Evolutionary conservation across 2,113 vertebrate species (phyloP), one percentile per base, ranked within the genome.

Genomic region (Lamprotornis superbus): DNA sequence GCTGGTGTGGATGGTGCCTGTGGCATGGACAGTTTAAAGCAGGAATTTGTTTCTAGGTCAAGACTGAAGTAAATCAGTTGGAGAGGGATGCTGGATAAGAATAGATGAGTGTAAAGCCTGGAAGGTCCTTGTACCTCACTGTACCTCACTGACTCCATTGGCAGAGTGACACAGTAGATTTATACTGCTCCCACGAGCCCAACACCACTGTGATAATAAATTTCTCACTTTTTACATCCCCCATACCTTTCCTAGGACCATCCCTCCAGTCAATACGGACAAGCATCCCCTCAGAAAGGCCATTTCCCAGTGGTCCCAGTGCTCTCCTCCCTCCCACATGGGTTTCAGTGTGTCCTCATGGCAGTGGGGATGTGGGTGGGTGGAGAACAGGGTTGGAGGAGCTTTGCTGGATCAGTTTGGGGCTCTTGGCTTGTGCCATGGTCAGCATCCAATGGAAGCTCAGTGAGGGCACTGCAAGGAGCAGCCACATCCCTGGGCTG

Each of bases 351-450:
- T 35, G 49, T 19, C 20, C 14, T 35, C 0, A 0, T 40, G 8
- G 53, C 31, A n/a, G 2, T 30, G 28, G 30, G 17, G 47, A 10
- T n/a, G 27, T 1, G 0, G 37, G 7, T 1, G 0, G 10, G 7
- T 55, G 42, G 33, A 85, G 21, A 79, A 39, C 3, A 35, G 28
- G 5, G 12, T 1, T 83, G 50, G 16, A 44, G 42, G 65, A 75
- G 9, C 19, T 76, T 79, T 80, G 31, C 17, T 92, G n/a, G 18
- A 12, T 68, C 33, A 5, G 6, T 22, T 1, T 82, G 47, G 37
- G 21, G 31, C 23, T 88, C 57, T 71, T 68, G 57, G 13, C 11
- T 71, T 64, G 15, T 80, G 67, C 53, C 31, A 9, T 9, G 44
- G 13, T 42, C 53, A 61, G 30, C 49, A 46, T 12, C 20, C 0